Conservation (phyloP, 2,113 vertebrate genomes). For the Callopanchax toddi region DNA sequence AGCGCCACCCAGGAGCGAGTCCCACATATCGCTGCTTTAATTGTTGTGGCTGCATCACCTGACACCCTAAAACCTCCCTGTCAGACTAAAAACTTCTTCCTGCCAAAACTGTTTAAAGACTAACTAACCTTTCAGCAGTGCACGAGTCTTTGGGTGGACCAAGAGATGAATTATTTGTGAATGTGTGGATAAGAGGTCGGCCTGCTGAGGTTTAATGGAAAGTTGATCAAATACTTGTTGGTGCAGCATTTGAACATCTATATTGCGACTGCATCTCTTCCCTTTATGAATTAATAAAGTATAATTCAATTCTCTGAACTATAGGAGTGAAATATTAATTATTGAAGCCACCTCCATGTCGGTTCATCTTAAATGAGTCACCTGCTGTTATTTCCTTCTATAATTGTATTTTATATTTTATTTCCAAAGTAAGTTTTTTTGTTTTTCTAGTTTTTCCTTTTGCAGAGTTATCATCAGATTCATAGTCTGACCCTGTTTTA, state of each 20-base stretch:
- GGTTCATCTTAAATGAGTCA: too few relatives aligned
- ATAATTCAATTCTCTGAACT: not conserved
- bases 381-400: not conserved
- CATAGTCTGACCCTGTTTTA: constrained; percentile 9
- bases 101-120: too few relatives aligned
- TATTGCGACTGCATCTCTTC: not conserved
- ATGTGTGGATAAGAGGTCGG: not conserved
- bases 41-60: not conserved
- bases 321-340: not conserved
- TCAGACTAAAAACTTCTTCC: not conserved
- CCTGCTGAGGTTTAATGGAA: not conserved
- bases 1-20: too few relatives aligned
- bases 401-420: not conserved
- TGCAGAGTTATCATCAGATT: not conserved
- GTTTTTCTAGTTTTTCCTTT: too few relatives aligned
- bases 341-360: too few relatives aligned
- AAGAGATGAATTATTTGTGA: not conserved
- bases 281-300: not conserved
- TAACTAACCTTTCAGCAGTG: not conserved
- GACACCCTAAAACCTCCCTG: not conserved
- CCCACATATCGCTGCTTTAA: too few relatives aligned
- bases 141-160: too few relatives aligned
- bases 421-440: too few relatives aligned
- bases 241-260: not conserved
- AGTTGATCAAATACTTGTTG: not conserved